Evolutionary conservation across 2,113 vertebrate genomes (phyloP).

Genomic region (human): GRCh38 chrX:55530501-55531000

Average conservation of each 20-base stretch:
- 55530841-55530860: neutral
- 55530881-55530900: neutral
- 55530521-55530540: neutral
- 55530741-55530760: neutral
- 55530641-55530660: neutral
- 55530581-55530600: neutral
- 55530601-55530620: neutral
- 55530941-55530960: neutral
- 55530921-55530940: neutral
- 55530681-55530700: neutral
- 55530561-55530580: neutral
- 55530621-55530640: neutral
- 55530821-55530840: neutral
- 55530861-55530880: neutral
- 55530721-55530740: neutral
- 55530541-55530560: slow-evolving; percentile 3
- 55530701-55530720: neutral
- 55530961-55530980: neutral
- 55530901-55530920: neutral
- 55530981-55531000: neutral
- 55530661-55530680: neutral
- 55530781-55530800: neutral
- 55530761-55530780: neutral
- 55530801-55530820: neutral
- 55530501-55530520: neutral